Conservation (phyloP, 2,113 vertebrate species). For the Vulpes vulpes region DNA sequence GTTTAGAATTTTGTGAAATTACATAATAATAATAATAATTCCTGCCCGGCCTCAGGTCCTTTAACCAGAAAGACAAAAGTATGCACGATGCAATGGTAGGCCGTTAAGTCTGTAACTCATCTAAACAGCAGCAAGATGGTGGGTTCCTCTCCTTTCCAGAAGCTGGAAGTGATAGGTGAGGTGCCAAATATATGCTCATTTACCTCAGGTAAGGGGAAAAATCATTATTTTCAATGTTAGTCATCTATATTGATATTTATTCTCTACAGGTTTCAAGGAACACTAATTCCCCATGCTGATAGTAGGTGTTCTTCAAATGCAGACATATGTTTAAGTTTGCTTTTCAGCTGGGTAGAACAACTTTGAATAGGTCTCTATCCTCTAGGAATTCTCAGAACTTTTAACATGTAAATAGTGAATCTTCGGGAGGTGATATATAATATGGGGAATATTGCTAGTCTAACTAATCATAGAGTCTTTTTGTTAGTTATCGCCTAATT, state of each 20-base stretch:
- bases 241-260: background rate
- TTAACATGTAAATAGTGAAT: background rate
- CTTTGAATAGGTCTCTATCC: background rate
- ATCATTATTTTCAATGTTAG: background rate
- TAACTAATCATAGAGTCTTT: conserved; percentile 27
- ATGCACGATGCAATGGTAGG: background rate
- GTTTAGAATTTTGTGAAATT: conserved; percentile 18
- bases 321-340: background rate
- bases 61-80: background rate
- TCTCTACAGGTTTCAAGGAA: background rate
- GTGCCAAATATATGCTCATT: background rate
- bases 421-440: background rate
- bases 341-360: conserved; percentile 6
- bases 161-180: background rate
- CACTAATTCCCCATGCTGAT: background rate
- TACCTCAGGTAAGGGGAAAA: background rate
- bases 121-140: background rate
- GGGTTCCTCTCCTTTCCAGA: background rate
- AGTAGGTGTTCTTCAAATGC: background rate
- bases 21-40: background rate
- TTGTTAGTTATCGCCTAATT: background rate
- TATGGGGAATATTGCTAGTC: background rate
- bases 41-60: background rate
- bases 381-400: background rate
- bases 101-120: background rate